Evolutionary conservation across 2,797 vertebrate genomes (phyloP).

Genomic region (Sebastes matsubarae): DNA sequence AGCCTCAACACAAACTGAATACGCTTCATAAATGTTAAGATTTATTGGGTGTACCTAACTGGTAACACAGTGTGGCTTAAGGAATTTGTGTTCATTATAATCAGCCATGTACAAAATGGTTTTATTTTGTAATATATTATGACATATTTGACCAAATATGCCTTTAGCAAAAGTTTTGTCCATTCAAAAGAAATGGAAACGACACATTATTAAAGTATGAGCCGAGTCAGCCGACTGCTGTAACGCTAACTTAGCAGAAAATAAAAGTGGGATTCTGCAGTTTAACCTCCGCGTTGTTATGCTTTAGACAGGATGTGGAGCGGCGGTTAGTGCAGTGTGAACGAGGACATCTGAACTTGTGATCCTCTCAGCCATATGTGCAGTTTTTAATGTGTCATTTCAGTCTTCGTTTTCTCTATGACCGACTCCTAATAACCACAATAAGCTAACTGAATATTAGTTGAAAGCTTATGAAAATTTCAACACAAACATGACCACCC

Average conservation of each 20-base stretch:
- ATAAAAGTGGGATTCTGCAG: constrained; percentile 49
- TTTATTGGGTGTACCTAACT: background rate
- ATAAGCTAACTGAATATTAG: constrained; percentile 28
- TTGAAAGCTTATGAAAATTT: constrained; percentile 29
- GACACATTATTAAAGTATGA: background rate
- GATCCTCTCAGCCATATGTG: constrained; percentile 60
- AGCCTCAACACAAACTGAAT: constrained; percentile 16
- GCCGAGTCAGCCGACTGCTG: constrained; percentile 39
- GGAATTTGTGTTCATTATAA: background rate
- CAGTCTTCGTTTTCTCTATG: constrained; percentile 21
- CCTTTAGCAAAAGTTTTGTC: constrained; percentile 1
- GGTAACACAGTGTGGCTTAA: background rate
- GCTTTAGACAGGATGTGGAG: constrained; percentile 72
- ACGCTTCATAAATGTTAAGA: constrained; percentile 14
- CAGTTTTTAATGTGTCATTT: constrained; percentile 7
- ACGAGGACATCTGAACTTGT: constrained; percentile 59
- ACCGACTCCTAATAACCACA: constrained; percentile 42
- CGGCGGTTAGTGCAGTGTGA: constrained; percentile 46
- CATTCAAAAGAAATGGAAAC: constrained; percentile 8
- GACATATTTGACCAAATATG: constrained; percentile 2
- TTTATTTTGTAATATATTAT: constrained; percentile 10
- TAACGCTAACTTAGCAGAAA: constrained; percentile 61
- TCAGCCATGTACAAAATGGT: background rate
- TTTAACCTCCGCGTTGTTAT: constrained; percentile 57
- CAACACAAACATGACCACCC: constrained; percentile 53